These are phyloP conservation scores for Psammodynastes pulverulentus DNA, from an alignment of 2,113 vertebrate genomes.

Conservation along the genomic window DNA sequence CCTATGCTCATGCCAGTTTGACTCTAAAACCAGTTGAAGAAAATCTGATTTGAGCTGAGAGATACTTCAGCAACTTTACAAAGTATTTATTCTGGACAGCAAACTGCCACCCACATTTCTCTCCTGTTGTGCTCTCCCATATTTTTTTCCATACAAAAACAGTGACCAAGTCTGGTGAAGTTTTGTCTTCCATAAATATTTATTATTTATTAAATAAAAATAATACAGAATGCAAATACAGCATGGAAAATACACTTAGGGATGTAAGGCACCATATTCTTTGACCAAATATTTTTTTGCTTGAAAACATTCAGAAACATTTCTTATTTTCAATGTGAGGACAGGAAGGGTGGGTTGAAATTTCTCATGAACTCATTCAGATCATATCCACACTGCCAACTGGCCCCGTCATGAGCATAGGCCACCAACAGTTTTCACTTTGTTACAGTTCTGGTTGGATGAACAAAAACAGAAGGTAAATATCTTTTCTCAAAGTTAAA, in stretches of 20 bases:
- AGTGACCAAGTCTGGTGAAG: not conserved
- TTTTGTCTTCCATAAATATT: not conserved
- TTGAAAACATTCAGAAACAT: not conserved
- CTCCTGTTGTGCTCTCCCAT: not conserved
- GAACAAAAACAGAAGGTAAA: not conserved
- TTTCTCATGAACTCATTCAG: not conserved
- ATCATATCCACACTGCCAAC: not conserved
- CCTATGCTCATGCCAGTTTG: not conserved
- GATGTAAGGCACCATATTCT: not conserved
- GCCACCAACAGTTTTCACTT: not conserved
- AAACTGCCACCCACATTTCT: not conserved
- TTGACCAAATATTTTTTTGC: not conserved
- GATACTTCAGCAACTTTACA: not conserved
- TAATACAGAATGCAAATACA: not conserved
- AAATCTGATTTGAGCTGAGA: not conserved
- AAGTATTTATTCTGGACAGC: not conserved
- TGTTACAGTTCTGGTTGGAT: not conserved
- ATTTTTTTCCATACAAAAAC: not conserved
- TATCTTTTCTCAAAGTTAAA: not conserved
- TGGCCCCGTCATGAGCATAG: not conserved
- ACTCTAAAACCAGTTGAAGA: not conserved
- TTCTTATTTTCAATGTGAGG: not conserved
- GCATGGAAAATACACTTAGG: not conserved
- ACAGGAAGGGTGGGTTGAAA: not conserved
- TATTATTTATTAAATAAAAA: constrained; percentile 8